A percentile compares a stretch with the other conserved stretches of the same genome.
These are phyloP conservation scores for Peromyscus melanophrys DNA, from an alignment of 2,797 vertebrate species.

Conservation along the genomic window DNA sequence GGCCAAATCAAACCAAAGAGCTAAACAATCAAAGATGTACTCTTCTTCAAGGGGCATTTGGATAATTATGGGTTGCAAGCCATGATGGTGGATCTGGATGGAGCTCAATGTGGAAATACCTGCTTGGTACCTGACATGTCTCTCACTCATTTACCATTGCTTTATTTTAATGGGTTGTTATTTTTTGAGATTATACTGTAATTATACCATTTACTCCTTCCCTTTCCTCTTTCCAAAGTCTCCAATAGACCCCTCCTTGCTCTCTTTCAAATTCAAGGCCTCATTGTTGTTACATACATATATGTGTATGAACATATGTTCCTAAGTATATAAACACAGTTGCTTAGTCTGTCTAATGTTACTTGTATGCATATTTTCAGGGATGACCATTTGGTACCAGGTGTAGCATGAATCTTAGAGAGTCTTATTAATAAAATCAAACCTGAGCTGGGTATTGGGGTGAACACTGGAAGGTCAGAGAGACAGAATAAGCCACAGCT, in stretches of 20 bases:
- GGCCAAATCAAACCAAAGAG: not conserved
- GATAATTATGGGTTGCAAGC: not conserved
- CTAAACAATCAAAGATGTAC: not conserved
- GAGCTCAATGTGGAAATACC: not conserved
- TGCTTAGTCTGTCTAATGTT: not conserved
- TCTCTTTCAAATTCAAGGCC: not conserved
- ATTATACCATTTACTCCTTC: not conserved
- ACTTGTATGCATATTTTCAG: too few relatives aligned
- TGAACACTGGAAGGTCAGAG: too few relatives aligned
- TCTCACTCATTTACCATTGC: not conserved
- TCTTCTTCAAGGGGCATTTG: not conserved
- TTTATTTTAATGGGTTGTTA: too few relatives aligned
- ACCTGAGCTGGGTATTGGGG: too few relatives aligned
- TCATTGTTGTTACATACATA: not conserved
- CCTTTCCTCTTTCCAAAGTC: not conserved
- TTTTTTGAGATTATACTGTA: not conserved
- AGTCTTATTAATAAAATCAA: too few relatives aligned
- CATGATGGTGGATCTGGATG: not conserved
- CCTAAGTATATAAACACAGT: not conserved
- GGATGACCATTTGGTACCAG: too few relatives aligned
- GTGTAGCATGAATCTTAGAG: too few relatives aligned
- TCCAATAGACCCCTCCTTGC: not conserved
- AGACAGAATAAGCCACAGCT: too few relatives aligned
- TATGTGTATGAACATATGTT: too few relatives aligned
- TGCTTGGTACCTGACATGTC: too few relatives aligned